A percentile compares a stretch with the other conserved stretches of the same genome.
Evolutionary conservation across 2,113 vertebrate species (phyloP).

Genomic region (Narcine bancroftii): DNA sequence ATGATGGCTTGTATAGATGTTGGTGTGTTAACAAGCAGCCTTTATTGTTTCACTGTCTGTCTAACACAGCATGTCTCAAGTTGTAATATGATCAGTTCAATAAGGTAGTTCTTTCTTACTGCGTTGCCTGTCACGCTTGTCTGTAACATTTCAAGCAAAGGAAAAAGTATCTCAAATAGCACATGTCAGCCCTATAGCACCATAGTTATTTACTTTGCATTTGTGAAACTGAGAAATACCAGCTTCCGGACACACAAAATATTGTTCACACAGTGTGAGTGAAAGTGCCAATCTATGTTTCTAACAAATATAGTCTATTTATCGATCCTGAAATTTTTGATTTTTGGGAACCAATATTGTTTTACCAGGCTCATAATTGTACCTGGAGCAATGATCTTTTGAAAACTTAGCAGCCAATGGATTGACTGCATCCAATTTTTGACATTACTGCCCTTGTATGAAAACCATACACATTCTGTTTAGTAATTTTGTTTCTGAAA

Average conservation of each 20-base stretch:
- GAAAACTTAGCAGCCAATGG: background rate
- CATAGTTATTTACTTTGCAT: constrained; percentile 32
- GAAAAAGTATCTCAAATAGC: constrained; percentile 37
- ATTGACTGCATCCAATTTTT: constrained; percentile 7
- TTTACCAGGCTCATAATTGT: background rate
- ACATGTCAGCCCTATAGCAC: constrained; percentile 27
- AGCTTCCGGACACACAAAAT: constrained; percentile 24
- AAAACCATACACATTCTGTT: background rate
- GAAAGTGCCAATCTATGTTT: constrained; percentile 26
- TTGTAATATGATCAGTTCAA: constrained; percentile 36
- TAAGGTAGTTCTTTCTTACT: constrained; percentile 27
- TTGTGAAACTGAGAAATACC: constrained; percentile 34
- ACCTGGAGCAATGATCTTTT: constrained; percentile 8
- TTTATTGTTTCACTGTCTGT: constrained; percentile 37
- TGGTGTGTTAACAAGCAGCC: constrained; percentile 36
- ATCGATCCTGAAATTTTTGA: constrained; percentile 29
- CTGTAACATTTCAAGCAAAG: constrained; percentile 36
- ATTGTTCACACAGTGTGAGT: constrained; percentile 29
- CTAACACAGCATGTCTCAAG: constrained; percentile 31
- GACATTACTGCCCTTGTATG: background rate
- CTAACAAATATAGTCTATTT: constrained; percentile 13
- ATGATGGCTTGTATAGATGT: constrained; percentile 30
- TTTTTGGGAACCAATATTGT: constrained; percentile 21
- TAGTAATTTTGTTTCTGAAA: too few relatives aligned
- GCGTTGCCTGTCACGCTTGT: constrained; percentile 31